Conservation (phyloP, 2,888 invertebrate species). For the Pristionchus mayeri region DNA sequence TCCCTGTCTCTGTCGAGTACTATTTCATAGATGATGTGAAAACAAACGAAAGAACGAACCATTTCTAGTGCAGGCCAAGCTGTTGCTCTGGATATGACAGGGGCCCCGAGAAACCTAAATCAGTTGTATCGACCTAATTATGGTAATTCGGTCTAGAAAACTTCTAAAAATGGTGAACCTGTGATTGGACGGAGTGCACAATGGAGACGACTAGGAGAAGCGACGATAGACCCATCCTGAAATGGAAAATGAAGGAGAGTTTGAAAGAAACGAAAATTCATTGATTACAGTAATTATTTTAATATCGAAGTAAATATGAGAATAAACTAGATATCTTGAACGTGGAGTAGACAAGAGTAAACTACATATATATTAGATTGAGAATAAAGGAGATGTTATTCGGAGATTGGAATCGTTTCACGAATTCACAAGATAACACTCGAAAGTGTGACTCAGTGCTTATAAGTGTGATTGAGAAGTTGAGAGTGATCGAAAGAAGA, state of each 20-base stretch:
- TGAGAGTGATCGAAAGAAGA: neutral
- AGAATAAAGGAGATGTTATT: slow-evolving; percentile 2
- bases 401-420: neutral
- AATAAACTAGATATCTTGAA: no score
- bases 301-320: no score
- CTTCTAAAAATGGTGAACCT: neutral
- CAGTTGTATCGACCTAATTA: no score
- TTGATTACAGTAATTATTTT: no score
- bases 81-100: slow-evolving; percentile 43
- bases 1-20: neutral
- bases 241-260: no score
- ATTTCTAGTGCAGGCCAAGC: slow-evolving; percentile 46
- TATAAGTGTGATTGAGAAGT: slow-evolving; percentile 23
- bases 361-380: no score
- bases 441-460: slow-evolving; percentile 11
- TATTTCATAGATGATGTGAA: neutral
- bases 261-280: no score
- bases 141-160: neutral
- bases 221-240: neutral
- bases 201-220: neutral
- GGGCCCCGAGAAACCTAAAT: slow-evolving; percentile 8
- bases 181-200: neutral
- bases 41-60: slow-evolving; percentile 29
- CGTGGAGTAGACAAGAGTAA: neutral
- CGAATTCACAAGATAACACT: neutral